Evolutionary conservation across 2,888 invertebrate species (phyloP), one percentile per base, ranked within the genome.

Genomic region (Nomada fabriciana): DNA sequence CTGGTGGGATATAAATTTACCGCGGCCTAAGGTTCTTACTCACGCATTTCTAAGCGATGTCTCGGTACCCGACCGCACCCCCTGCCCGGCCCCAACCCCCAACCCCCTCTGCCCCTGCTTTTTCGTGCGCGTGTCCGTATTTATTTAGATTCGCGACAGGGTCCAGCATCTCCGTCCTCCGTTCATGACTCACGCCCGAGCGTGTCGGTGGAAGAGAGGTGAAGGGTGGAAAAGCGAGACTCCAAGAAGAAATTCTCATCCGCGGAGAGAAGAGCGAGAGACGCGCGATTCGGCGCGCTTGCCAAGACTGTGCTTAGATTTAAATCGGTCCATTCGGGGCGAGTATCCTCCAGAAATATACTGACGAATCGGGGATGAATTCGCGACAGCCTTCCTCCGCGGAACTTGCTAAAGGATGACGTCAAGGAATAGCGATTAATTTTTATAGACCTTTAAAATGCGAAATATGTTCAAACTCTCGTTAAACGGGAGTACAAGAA

Each of bases 71-170:
- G 69, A 82, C 83, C 84, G 78, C 77, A 80, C 76, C 84, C 79
- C 76, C 77, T 69, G 29, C 29, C 67, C 61, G 20, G 42, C 9
- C 20, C 88, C 89, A 43, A 52, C 75, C 77, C 82, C 68, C n/a
- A 25, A 88, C 88, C 76, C 15, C 36, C 55, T 83, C 84, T 67
- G 74, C 71, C 68, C 79, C 72, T 67, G 83, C 76, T 83, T 80
- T 67, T 70, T 77, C 69, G 55, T 61, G 52, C 65, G 63, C 68
- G 68, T 63, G 82, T 70, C 77, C 86, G 90, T 90, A 91, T 91
- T 91, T 91, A 92, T 91, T 91, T 91, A 90, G 89, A 92, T 91
- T 89, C 90, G 86, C 89, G 88, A 73, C 82, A 83, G 77, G 90
- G 89, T 91, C 89, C 68, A 65, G 75, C 73, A 60, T 75, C 80